Evolutionary conservation across 2,113 vertebrate genomes (phyloP).

Genomic region (Daubentonia madagascariensis): DNA sequence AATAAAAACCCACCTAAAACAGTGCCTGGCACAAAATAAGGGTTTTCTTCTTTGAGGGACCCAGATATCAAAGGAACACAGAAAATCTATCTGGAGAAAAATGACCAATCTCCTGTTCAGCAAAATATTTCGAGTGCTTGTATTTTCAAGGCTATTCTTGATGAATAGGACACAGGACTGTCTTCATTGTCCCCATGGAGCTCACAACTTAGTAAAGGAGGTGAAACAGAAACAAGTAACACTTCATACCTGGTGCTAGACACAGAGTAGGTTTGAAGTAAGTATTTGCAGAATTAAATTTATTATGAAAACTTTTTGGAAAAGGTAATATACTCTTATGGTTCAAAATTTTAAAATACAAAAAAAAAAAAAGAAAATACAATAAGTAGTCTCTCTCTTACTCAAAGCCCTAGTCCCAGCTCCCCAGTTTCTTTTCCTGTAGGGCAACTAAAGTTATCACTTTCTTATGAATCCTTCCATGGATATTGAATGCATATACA

Average conservation of each 20-base stretch:
- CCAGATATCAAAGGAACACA: not conserved
- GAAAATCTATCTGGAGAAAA: not conserved
- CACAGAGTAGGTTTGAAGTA: not conserved
- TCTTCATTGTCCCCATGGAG: not conserved
- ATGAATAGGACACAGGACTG: not conserved
- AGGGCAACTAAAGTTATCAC: not conserved
- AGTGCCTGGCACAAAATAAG: not conserved
- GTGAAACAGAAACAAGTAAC: not conserved
- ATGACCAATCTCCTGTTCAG: not conserved
- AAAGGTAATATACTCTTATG: not conserved
- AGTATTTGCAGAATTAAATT: not conserved
- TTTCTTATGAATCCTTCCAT: not conserved
- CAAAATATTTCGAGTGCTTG: not conserved
- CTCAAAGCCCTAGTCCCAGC: not conserved
- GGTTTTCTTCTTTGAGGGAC: not conserved
- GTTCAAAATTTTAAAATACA: not conserved
- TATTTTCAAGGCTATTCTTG: not conserved
- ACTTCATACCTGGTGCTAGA: not conserved
- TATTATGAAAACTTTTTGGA: not conserved
- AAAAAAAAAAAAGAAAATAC: not conserved
- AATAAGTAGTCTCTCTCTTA: not conserved
- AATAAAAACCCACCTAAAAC: not conserved
- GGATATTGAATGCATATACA: not conserved
- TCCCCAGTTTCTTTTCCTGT: not conserved
- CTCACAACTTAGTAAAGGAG: not conserved